Conservation (phyloP, 2,113 vertebrate genomes). For the Micronycteris hirsuta region DNA sequence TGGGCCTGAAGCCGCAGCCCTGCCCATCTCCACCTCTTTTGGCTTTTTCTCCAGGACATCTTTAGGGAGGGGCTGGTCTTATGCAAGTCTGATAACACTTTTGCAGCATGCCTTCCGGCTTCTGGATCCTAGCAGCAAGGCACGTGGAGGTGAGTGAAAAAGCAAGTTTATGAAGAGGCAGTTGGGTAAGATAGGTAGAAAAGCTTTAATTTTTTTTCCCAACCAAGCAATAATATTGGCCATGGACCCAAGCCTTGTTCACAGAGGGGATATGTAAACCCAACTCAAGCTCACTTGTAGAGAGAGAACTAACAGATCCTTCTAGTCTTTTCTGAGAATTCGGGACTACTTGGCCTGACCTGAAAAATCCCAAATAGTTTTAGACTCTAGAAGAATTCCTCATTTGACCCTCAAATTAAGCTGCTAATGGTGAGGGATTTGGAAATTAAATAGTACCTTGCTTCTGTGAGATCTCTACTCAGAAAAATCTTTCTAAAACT, state of each 20-base stretch:
- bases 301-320: constrained; percentile 1
- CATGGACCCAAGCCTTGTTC: constrained; percentile 53
- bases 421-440: not conserved
- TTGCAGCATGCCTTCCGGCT: constrained; percentile 33
- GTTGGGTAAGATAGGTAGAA: not conserved
- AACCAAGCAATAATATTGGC: constrained; percentile 61
- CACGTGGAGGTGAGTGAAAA: not conserved
- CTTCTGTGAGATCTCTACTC: not conserved
- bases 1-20: constrained; percentile 60
- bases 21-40: not conserved
- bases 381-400: not conserved
- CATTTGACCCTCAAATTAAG: not conserved
- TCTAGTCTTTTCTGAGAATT: not conserved
- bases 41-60: constrained; percentile 63
- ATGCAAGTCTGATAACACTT: constrained; percentile 59
- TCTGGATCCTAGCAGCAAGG: constrained; percentile 57
- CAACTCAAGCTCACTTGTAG: constrained; percentile 2
- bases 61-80: constrained; percentile 67
- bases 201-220: not conserved
- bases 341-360: not conserved
- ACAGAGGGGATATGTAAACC: constrained; percentile 34
- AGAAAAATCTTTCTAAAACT: not conserved
- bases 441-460: not conserved
- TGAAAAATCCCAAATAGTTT: not conserved
- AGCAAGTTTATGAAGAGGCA: constrained; percentile 64